These are phyloP conservation scores for Lophius americanus DNA, from an alignment of 2,797 vertebrate species.

Conservation along the genomic window DNA sequence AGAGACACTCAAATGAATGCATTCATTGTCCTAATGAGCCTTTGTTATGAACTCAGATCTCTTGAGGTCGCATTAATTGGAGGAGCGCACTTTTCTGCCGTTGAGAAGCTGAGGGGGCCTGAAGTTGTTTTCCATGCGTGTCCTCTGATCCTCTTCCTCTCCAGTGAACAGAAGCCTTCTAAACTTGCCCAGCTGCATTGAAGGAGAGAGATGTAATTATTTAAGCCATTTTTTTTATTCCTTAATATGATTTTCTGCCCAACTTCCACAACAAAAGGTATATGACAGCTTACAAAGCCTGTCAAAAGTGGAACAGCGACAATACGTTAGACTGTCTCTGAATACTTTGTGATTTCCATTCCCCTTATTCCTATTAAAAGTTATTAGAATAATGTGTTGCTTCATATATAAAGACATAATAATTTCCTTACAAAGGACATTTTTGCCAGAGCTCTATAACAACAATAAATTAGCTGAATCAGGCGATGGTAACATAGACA, in stretches of 20 bases:
- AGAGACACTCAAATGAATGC: conserved; percentile 39
- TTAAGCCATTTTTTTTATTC: no score
- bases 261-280: no score
- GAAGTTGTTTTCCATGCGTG: conserved; percentile 95
- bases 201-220: background rate
- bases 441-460: background rate
- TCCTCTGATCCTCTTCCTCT: conserved; percentile 87
- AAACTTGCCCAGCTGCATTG: conserved; percentile 90
- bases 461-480: background rate
- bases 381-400: background rate
- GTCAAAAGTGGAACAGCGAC: no score
- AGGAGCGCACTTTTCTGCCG: conserved; percentile 90
- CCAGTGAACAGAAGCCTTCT: conserved; percentile 86
- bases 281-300: no score
- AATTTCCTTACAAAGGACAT: no score
- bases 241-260: background rate
- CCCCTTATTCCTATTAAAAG: no score
- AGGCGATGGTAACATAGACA: background rate
- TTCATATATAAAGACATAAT: no score
- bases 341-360: no score
- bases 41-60: background rate
- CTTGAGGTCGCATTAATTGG: conserved; percentile 72
- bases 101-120: conserved; percentile 94
- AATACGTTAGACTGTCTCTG: no score
- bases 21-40: conserved; percentile 27